Conservation (phyloP, 2,797 vertebrate genomes). For the Gila robusta region DNA sequence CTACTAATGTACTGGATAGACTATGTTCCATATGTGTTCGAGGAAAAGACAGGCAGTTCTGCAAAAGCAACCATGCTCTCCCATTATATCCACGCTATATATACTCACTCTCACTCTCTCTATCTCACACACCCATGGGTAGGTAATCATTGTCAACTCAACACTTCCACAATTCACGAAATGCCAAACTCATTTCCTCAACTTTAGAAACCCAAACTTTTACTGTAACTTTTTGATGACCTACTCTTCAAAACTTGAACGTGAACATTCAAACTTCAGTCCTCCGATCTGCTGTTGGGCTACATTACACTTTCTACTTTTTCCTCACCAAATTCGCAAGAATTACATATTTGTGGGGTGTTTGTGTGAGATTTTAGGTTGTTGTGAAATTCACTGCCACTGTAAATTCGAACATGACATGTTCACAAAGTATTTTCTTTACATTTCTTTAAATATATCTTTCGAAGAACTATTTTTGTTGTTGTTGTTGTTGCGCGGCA, state of each 20-base stretch:
- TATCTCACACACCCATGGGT: neutral
- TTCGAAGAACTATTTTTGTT: neutral
- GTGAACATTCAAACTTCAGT: neutral
- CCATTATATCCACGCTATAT: neutral
- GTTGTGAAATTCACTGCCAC: neutral
- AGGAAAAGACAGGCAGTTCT: conserved; percentile 32
- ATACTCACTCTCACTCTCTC: too few relatives aligned
- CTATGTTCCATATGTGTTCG: conserved; percentile 71
- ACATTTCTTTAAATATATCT: neutral
- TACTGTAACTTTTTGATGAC: neutral
- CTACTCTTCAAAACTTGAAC: neutral
- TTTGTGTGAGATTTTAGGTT: neutral
- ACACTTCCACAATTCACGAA: conserved; percentile 25
- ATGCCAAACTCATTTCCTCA: neutral
- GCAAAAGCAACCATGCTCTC: neutral
- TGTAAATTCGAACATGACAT: neutral
- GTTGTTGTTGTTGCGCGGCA: too few relatives aligned
- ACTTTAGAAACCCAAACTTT: neutral
- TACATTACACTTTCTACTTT: neutral
- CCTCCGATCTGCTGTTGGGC: neutral
- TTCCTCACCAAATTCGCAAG: neutral
- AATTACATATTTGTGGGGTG: neutral
- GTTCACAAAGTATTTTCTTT: neutral
- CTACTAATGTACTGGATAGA: conserved; percentile 68
- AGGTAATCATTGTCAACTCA: conserved; percentile 29